These are phyloP conservation scores for Jaculus jaculus DNA, from an alignment of 2,113 vertebrate genomes.

Conservation along the genomic window DNA sequence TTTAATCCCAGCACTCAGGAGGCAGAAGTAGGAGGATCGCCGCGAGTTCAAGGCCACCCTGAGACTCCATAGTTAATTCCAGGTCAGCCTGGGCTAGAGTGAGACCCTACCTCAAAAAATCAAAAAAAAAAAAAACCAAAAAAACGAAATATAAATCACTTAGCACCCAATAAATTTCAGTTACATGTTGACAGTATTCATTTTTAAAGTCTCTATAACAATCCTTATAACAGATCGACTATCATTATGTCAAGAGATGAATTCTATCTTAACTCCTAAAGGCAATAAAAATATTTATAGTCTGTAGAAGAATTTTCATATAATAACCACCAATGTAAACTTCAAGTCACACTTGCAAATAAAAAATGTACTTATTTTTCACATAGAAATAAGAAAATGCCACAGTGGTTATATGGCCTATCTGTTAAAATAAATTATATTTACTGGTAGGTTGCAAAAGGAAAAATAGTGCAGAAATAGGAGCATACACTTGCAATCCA, in stretches of 20 bases:
- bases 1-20: too few species aligned
- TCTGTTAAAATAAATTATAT: constrained; percentile 31
- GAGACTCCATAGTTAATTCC: too few species aligned
- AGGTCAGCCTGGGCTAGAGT: too few species aligned
- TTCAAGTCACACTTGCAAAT: neutral
- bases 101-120: too few species aligned
- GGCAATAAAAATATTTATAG: neutral
- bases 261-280: constrained; percentile 28
- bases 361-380: neutral
- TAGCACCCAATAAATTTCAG: neutral
- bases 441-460: neutral
- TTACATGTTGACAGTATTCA: constrained; percentile 7
- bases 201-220: neutral
- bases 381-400: constrained; percentile 25
- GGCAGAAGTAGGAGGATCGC: too few species aligned
- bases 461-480: neutral
- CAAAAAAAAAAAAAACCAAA: too few species aligned
- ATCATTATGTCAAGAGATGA: neutral
- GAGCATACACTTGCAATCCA: too few species aligned
- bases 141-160: constrained; percentile 1
- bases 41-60: too few species aligned
- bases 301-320: neutral
- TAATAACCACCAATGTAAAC: neutral
- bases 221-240: neutral
- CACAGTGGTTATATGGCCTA: neutral